These are phyloP conservation scores for Actinia equina DNA, from an alignment of 64 coral and sea anemone genomes.

Conservation along the genomic window DNA sequence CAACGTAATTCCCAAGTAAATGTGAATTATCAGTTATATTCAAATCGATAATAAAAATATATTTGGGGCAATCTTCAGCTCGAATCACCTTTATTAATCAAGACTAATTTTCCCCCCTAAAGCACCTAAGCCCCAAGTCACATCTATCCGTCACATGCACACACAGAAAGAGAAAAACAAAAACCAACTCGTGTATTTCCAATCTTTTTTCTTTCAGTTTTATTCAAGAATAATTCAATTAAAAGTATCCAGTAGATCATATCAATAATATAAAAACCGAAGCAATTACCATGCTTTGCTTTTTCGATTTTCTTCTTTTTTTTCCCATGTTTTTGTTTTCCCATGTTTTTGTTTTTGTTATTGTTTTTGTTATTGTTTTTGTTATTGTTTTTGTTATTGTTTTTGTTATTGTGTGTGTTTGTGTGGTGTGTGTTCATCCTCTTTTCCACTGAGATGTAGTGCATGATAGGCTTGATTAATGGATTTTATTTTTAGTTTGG, in stretches of 20 bases:
- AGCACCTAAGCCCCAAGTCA: background rate
- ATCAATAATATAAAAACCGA: background rate
- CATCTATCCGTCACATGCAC: background rate
- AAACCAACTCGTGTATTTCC: background rate
- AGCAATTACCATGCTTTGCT: too few species aligned
- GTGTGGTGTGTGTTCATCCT: background rate
- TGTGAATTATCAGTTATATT: conserved; percentile 9
- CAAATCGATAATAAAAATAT: background rate
- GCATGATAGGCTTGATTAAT: background rate
- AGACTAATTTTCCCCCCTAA: background rate
- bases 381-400: too few species aligned
- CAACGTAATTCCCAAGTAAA: background rate
- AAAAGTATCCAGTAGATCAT: background rate
- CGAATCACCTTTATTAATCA: background rate
- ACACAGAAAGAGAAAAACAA: background rate
- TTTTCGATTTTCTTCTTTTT: too few species aligned
- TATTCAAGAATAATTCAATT: background rate
- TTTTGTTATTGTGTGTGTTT: too few species aligned
- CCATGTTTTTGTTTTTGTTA: too few species aligned
- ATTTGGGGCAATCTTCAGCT: background rate
- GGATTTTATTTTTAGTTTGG: background rate
- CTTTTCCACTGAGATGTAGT: background rate
- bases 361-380: too few species aligned
- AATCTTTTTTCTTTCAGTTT: background rate
- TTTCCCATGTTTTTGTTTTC: too few species aligned